These are phyloP conservation scores for Caranx ignobilis DNA, from an alignment of 2,113 vertebrate genomes.

Conservation along the genomic window DNA sequence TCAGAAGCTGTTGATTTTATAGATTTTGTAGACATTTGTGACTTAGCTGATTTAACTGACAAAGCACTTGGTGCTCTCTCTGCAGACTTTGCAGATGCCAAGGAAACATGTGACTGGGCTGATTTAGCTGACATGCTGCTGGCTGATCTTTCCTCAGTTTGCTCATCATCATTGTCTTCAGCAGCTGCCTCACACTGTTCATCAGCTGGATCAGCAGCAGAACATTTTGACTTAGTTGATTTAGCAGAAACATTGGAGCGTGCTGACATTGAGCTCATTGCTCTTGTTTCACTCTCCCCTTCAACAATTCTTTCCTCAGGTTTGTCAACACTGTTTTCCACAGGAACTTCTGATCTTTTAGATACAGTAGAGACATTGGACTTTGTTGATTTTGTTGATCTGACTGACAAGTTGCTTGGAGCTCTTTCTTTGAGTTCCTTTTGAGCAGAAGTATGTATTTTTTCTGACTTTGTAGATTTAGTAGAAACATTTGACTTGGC, in stretches of 20 bases:
- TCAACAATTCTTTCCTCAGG: conserved; percentile 15
- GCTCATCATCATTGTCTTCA: conserved; percentile 12
- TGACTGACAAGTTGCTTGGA: conserved; percentile 45
- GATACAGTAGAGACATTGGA: conserved; percentile 54
- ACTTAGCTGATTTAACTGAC: conserved; percentile 60
- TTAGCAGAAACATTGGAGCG: conserved; percentile 37
- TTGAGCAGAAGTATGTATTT: neutral
- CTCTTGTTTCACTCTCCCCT: conserved; percentile 30
- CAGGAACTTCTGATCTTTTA: conserved; percentile 45
- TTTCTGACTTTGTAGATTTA: conserved; percentile 12
- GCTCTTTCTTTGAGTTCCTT: conserved; percentile 14
- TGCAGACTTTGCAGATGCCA: conserved; percentile 20
- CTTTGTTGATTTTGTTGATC: conserved; percentile 56
- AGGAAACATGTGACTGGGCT: conserved; percentile 63
- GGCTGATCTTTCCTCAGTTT: conserved; percentile 28
- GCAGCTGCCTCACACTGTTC: neutral
- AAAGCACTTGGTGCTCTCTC: conserved; percentile 40
- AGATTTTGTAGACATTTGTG: conserved; percentile 36
- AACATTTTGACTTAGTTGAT: conserved; percentile 39
- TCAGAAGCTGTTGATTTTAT: conserved; percentile 36
- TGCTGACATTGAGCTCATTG: conserved; percentile 43
- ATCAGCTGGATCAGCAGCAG: conserved; percentile 34
- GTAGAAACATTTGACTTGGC: conserved; percentile 39
- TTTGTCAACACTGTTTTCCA: neutral
- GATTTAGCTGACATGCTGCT: conserved; percentile 65